Percentiles rank a stretch among this genome's conserved stretches.
phyloP scores from a whole-genome alignment of 2,888 invertebrate genomes.

The Amiota mariae region DNA sequence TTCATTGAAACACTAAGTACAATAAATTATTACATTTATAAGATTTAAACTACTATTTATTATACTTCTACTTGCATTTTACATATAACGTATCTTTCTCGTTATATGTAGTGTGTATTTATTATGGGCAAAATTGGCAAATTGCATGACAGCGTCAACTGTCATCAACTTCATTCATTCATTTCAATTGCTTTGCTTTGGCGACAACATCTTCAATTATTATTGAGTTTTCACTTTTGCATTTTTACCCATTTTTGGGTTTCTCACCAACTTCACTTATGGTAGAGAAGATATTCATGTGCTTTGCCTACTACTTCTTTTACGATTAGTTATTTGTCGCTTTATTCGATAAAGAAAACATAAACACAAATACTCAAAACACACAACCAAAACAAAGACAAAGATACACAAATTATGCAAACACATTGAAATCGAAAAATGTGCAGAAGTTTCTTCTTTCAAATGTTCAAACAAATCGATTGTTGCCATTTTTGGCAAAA shows the following conservation, averaged over 20 bases:
- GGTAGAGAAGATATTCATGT: not conserved
- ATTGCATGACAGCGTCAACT: not conserved
- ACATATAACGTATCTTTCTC: too few relatives aligned
- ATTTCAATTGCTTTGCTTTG: not conserved
- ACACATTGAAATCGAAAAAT: not conserved
- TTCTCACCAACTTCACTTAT: not conserved
- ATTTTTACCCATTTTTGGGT: not conserved
- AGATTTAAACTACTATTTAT: too few relatives aligned
- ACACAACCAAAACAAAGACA: not conserved
- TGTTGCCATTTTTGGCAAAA: not conserved
- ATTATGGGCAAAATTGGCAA: not conserved
- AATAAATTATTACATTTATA: too few relatives aligned
- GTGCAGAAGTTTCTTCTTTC: not conserved
- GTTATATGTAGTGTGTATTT: too few relatives aligned
- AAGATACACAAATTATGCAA: conserved; percentile 3
- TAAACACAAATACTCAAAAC: too few relatives aligned
- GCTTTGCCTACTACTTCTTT: too few relatives aligned
- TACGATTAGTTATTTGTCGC: too few relatives aligned
- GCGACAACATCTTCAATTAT: not conserved
- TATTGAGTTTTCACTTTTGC: conserved; percentile 13
- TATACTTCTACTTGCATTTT: too few relatives aligned
- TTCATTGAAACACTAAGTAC: too few relatives aligned
- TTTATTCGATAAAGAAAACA: too few relatives aligned
- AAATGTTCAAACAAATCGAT: not conserved
- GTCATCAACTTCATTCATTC: too few relatives aligned